Conservation (phyloP, 2,797 vertebrate genomes). For the Hippocampus kuda region DNA sequence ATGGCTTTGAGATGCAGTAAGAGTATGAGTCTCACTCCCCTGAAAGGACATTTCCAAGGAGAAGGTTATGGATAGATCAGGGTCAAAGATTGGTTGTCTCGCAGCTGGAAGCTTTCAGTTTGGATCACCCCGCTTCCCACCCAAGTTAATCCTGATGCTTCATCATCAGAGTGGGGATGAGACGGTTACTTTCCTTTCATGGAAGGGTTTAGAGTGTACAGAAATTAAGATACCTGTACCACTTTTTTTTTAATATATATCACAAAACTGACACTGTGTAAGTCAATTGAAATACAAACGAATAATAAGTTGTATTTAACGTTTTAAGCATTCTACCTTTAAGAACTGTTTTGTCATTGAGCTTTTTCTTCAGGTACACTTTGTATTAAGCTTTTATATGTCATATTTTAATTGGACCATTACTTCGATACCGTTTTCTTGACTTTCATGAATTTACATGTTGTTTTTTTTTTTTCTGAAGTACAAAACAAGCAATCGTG, state of each 20-base stretch:
- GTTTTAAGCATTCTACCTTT: too few relatives aligned
- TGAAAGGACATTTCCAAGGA: slow-evolving; percentile 34
- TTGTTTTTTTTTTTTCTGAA: too few relatives aligned
- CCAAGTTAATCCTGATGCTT: not conserved
- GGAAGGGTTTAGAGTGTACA: not conserved
- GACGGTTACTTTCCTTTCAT: not conserved
- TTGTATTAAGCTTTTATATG: too few relatives aligned
- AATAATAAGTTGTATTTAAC: too few relatives aligned
- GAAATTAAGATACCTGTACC: not conserved
- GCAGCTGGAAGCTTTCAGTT: slow-evolving; percentile 2
- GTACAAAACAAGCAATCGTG: too few relatives aligned
- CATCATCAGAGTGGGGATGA: not conserved
- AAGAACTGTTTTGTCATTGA: too few relatives aligned
- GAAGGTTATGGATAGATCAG: not conserved
- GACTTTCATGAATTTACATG: too few relatives aligned
- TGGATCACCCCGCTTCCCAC: not conserved
- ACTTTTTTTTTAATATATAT: not conserved
- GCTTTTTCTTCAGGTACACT: too few relatives aligned
- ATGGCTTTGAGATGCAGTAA: slow-evolving; percentile 45
- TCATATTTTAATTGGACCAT: too few relatives aligned
- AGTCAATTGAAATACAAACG: not conserved
- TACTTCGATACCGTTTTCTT: too few relatives aligned
- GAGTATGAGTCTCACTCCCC: slow-evolving; percentile 35
- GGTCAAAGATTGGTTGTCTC: not conserved
- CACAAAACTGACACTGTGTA: not conserved